Evolutionary conservation across 2,113 vertebrate species (phyloP).

Genomic region (Bolborhynchus lineola): DNA sequence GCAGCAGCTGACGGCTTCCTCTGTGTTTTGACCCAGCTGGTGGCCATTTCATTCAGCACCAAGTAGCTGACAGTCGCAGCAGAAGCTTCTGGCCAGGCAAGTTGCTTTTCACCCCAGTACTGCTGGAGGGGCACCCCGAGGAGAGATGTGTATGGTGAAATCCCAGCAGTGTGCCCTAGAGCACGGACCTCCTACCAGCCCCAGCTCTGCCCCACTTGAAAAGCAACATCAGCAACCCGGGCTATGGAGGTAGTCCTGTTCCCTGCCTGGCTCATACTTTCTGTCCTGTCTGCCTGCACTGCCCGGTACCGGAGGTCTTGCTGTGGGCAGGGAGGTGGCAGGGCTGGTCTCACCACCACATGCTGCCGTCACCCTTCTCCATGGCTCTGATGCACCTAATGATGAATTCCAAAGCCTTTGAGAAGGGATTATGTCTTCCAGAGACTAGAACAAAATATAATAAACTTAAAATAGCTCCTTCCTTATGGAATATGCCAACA

Average conservation of each 20-base stretch:
- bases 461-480: constrained; percentile 51
- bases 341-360: rapidly evolving
- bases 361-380: neutral
- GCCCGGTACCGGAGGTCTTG: neutral
- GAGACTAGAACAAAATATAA: constrained; percentile 34
- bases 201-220: rapidly evolving
- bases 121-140: neutral
- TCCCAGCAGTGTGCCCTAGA: neutral
- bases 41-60: neutral
- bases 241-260: neutral
- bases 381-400: neutral
- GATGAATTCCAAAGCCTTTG: neutral
- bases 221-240: rapidly evolving
- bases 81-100: neutral
- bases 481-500: constrained; percentile 36
- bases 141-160: neutral
- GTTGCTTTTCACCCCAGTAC: neutral
- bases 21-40: neutral
- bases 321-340: neutral
- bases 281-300: neutral
- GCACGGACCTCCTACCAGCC: neutral
- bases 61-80: neutral
- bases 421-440: constrained; percentile 39
- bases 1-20: neutral
- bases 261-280: neutral